These are phyloP conservation scores for Lophius americanus DNA, from an alignment of 2,797 vertebrate species.

Conservation along the genomic window DNA sequence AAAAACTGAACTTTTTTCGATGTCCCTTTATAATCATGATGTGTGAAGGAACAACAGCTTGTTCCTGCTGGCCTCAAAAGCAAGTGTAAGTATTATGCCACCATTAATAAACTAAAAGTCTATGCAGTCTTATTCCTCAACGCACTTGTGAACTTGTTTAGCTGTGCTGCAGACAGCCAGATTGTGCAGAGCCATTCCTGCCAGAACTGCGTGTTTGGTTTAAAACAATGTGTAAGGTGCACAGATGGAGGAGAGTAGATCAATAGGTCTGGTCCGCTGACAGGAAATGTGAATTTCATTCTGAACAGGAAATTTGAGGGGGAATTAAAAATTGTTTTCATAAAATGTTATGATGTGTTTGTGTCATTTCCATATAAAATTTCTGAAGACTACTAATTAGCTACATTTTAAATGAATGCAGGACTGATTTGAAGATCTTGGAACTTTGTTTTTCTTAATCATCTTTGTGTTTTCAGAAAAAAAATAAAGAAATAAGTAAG, in stretches of 20 bases:
- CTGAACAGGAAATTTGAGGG: slow-evolving; percentile 22
- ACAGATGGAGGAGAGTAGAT: slow-evolving; percentile 37
- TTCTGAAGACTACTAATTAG: slow-evolving; percentile 19
- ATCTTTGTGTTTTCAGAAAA: slow-evolving; percentile 57
- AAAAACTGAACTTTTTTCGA: too few species aligned
- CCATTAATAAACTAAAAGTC: slow-evolving; percentile 37
- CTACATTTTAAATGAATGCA: slow-evolving; percentile 3
- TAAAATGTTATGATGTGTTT: not conserved
- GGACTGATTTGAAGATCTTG: too few species aligned
- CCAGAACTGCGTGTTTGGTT: slow-evolving; percentile 29
- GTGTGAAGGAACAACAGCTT: too few species aligned
- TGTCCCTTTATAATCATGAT: too few species aligned
- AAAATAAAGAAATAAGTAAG: slow-evolving; percentile 63
- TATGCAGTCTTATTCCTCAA: slow-evolving; percentile 33
- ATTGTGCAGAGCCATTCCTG: slow-evolving; percentile 28
- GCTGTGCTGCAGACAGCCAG: slow-evolving; percentile 47
- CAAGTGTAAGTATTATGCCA: slow-evolving; percentile 51
- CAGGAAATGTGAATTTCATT: slow-evolving; percentile 32
- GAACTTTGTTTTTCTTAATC: slow-evolving; percentile 15
- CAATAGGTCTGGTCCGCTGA: slow-evolving; percentile 13
- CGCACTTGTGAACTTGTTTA: slow-evolving; percentile 49
- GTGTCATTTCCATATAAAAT: slow-evolving; percentile 3
- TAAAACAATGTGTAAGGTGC: slow-evolving; percentile 36
- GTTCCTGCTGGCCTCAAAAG: not conserved
- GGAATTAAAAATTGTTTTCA: slow-evolving; percentile 24